Evolutionary conservation across 2,113 vertebrate genomes (phyloP).

Genomic region (Brachyhypopomus occidentalis): DNA sequence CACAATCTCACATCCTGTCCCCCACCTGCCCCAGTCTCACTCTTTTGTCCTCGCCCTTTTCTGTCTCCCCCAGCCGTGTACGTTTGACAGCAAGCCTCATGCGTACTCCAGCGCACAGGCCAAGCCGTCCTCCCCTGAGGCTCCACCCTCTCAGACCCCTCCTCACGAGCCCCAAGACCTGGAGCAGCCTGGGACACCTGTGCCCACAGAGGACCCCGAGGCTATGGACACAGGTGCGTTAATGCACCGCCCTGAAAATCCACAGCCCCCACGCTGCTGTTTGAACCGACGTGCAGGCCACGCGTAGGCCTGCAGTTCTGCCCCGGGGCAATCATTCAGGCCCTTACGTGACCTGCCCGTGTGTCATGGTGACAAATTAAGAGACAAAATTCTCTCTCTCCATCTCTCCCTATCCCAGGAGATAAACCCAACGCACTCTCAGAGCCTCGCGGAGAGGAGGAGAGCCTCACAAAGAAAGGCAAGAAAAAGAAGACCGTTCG

Average conservation of each 20-base stretch:
- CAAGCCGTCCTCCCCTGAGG: slow-evolving; percentile 87
- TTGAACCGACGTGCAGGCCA: too few relatives aligned
- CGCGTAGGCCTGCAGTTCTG: too few relatives aligned
- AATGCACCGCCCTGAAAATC: neutral
- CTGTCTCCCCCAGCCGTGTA: slow-evolving; percentile 73
- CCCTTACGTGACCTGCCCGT: too few relatives aligned
- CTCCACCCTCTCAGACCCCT: slow-evolving; percentile 52
- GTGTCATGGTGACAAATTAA: neutral
- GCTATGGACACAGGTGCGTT: slow-evolving; percentile 78
- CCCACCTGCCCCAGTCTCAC: neutral
- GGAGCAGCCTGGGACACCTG: slow-evolving; percentile 87
- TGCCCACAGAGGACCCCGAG: slow-evolving; percentile 85
- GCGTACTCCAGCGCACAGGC: slow-evolving; percentile 68
- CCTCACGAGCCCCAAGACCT: slow-evolving; percentile 79
- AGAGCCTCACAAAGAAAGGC: slow-evolving; percentile 82
- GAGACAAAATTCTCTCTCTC: neutral
- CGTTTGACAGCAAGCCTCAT: slow-evolving; percentile 82
- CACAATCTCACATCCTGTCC: too few relatives aligned
- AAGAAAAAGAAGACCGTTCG: slow-evolving; percentile 92
- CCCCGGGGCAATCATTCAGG: too few relatives aligned
- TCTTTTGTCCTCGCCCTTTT: neutral
- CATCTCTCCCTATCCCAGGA: slow-evolving; percentile 52
- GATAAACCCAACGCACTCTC: slow-evolving; percentile 74
- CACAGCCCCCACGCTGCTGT: neutral
- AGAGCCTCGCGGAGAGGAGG: slow-evolving; percentile 77